These are phyloP conservation scores for Dasysyrphus albostriatus DNA, from an alignment of 2,888 invertebrate genomes.

Conservation along the genomic window DNA sequence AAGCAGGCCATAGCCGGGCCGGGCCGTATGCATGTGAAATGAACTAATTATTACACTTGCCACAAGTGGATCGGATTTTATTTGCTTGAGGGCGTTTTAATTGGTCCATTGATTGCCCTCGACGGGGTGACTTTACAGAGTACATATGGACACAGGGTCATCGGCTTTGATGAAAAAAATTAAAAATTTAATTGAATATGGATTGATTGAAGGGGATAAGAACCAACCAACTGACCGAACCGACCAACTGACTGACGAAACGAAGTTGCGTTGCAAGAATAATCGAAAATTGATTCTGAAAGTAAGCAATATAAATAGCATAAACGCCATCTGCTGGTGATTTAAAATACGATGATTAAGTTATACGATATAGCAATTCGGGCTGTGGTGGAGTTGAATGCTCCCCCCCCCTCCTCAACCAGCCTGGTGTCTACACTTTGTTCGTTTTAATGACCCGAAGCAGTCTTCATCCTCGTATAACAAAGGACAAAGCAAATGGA, in stretches of 20 bases:
- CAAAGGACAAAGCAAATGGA: conserved; percentile 15
- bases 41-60: conserved; percentile 73
- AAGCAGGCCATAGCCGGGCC: background rate
- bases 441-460: conserved; percentile 21
- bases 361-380: conserved; percentile 23
- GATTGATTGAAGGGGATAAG: conserved; percentile 26
- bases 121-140: conserved; percentile 36
- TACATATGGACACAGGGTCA: conserved; percentile 39
- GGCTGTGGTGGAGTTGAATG: background rate
- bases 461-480: background rate
- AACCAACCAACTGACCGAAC: background rate
- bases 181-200: conserved; percentile 66
- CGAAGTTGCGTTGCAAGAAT: conserved; percentile 17
- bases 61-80: conserved; percentile 73
- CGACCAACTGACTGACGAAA: background rate
- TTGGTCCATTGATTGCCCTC: conserved; percentile 61
- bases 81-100: conserved; percentile 71
- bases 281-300: conserved; percentile 61
- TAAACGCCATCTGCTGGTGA: conserved; percentile 60
- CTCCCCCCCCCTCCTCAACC: background rate
- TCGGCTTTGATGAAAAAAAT: conserved; percentile 51
- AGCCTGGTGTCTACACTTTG: conserved; percentile 1
- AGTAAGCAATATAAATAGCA: conserved; percentile 47
- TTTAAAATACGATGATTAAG: conserved; percentile 42
- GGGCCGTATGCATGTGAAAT: conserved; percentile 50